phyloP scores from a whole-genome alignment of 2,113 vertebrate genomes.

The Paraplagusia blochii region DNA sequence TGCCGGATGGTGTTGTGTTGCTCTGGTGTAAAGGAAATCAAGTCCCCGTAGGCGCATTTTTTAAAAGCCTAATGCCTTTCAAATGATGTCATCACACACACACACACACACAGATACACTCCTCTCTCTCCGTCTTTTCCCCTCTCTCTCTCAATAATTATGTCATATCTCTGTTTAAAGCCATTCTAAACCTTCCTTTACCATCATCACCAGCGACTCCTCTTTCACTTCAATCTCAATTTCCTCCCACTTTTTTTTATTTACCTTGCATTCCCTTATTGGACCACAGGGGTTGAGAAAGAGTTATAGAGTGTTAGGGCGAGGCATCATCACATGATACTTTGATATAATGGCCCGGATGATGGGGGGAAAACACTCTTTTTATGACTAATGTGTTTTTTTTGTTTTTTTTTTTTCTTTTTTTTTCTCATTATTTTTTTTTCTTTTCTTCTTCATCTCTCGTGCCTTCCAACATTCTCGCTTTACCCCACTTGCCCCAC shows the following conservation, averaged over 20 bases:
- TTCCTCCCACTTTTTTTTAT: constrained; percentile 46
- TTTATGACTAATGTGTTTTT: constrained; percentile 76
- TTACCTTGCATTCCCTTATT: constrained; percentile 51
- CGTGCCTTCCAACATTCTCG: too few relatives aligned
- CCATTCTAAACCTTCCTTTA: too few relatives aligned
- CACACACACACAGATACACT: constrained; percentile 83
- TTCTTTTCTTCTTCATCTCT: not conserved
- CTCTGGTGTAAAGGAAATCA: constrained; percentile 98
- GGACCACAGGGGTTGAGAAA: constrained; percentile 72
- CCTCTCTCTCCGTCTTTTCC: constrained; percentile 51
- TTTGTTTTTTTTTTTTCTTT: constrained; percentile 12
- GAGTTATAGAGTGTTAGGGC: constrained; percentile 65
- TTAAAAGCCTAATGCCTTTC: constrained; percentile 99
- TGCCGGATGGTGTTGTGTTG: constrained; percentile 98
- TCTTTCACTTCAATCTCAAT: constrained; percentile 33
- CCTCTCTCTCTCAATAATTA: constrained; percentile 57
- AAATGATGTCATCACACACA: constrained; percentile 95
- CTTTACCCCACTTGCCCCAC: too few relatives aligned
- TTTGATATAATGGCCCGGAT: constrained; percentile 91
- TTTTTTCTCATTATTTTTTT: not conserved
- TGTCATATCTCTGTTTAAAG: constrained; percentile 82
- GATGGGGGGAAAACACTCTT: constrained; percentile 82
- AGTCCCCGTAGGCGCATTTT: constrained; percentile 98
- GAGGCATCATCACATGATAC: constrained; percentile 86
- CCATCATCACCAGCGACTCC: constrained; percentile 79